Evolutionary conservation across 2,888 invertebrate genomes (phyloP), one percentile per base, ranked within the genome.

Genomic region (Syrphus vitripennis): DNA sequence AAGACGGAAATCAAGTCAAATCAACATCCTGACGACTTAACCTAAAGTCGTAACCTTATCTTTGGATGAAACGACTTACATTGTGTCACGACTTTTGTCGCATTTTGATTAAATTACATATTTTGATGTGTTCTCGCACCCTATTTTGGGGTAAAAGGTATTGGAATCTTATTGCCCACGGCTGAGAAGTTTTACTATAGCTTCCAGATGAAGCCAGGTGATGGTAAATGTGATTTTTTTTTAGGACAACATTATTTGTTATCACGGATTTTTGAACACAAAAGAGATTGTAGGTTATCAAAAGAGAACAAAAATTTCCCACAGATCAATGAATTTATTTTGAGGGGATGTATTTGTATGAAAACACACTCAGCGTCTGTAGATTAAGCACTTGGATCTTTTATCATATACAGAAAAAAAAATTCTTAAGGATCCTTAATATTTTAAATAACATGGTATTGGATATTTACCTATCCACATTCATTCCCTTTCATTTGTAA

Each of bases 41-140:
- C 61, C 53, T 31, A 37, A 48, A 63, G 16, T 65, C 53, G 24
- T 37, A n/a, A n/a, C 34, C 72, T 79, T 79, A 79, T 79, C 72
- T 79, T 29, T 71, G 42, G 16, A 63, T 42, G 69, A 40, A 70
- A 70, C 16, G 57, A 19, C 19, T 65, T 55, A 57, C 65, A 57
- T 72, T 65, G 65, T 48, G 65, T 48, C 19, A 50, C 29, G 65
- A 21, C 40, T 34, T 42, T 80, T 80, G 79, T 74, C 57, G 40
- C 45, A 45, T 45, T 65, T 65, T 65, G 65, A 65, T 65, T 65
- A 65, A 65, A 65, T 65, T 65, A 45, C 45, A 65, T 40, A 65
- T 31, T 45, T 45, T 65, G 40, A 45, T 65, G 45, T 65, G 19
- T 16, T 29, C 42, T 65, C 45, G 29, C 65, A 65, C 29, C 45